Evolutionary conservation across 2,888 invertebrate genomes (phyloP).

Genomic region (Papilio demoleus): DNA sequence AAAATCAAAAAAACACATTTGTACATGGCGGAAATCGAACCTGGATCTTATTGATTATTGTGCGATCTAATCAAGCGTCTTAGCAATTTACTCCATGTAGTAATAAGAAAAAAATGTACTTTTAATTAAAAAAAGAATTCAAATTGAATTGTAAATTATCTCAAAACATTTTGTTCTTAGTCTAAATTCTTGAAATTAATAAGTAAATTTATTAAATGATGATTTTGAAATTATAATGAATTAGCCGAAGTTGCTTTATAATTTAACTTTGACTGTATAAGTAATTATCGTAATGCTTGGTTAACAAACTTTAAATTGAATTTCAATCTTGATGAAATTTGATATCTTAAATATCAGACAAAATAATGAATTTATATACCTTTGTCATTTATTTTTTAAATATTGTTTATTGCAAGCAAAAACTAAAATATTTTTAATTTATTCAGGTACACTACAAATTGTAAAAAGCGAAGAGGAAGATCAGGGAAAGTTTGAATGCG

Average conservation of each 20-base stretch:
- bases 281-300: constrained; percentile 33
- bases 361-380: constrained; percentile 31
- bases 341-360: constrained; percentile 15
- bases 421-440: background rate
- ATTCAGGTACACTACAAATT: constrained; percentile 93
- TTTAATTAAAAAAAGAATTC: background rate
- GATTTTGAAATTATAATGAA: constrained; percentile 23
- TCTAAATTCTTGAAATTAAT: constrained; percentile 18
- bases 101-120: too few relatives aligned
- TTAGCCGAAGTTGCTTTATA: constrained; percentile 16
- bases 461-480: constrained; percentile 95
- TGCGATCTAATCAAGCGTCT: too few relatives aligned
- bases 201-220: constrained; percentile 30
- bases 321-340: constrained; percentile 29
- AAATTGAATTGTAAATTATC: background rate
- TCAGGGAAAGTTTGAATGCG: constrained; percentile 98
- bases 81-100: too few relatives aligned
- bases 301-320: constrained; percentile 34
- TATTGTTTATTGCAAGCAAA: background rate
- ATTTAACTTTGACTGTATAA: constrained; percentile 36
- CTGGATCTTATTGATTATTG: too few relatives aligned
- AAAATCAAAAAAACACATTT: too few relatives aligned
- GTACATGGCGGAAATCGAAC: too few relatives aligned
- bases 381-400: too few relatives aligned
- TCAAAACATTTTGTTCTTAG: background rate